These are phyloP conservation scores for Ormyrus nitidulus DNA, from an alignment of 2,888 invertebrate genomes.

Conservation along the genomic window DNA sequence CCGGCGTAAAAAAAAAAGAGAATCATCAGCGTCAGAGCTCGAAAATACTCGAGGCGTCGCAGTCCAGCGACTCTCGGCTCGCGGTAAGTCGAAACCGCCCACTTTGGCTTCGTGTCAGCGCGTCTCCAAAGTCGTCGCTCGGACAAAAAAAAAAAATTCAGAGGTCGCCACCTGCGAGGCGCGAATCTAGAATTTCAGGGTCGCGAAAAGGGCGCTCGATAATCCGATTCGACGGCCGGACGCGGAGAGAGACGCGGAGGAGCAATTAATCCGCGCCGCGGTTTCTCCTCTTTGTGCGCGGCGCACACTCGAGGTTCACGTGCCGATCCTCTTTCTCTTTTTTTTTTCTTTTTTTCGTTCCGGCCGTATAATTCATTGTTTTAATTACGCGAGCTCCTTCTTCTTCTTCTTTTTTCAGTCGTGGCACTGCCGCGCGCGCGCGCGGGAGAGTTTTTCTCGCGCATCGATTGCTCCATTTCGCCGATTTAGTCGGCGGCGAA, in stretches of 20 bases:
- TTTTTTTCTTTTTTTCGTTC: background rate
- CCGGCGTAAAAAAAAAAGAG: too few relatives aligned
- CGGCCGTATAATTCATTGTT: conserved; percentile 10
- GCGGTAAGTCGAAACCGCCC: background rate
- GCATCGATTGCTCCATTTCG: conserved; percentile 50
- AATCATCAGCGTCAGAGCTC: too few relatives aligned
- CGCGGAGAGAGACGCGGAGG: background rate
- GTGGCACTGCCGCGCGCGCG: too few relatives aligned
- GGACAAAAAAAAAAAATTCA: conserved; percentile 1
- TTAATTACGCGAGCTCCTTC: conserved; percentile 15
- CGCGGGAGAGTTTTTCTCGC: conserved; percentile 9
- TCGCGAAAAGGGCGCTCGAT: too few relatives aligned
- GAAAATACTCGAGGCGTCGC: too few relatives aligned
- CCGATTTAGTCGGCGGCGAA: conserved; percentile 30
- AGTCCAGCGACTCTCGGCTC: too few relatives aligned
- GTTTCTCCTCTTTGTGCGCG: conserved; percentile 17
- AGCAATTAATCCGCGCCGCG: conserved; percentile 37
- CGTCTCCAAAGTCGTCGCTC: background rate
- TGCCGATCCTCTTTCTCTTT: conserved; percentile 5
- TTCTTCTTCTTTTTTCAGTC: background rate
- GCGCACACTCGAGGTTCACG: too few relatives aligned
- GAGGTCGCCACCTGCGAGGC: background rate
- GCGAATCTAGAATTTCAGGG: too few relatives aligned
- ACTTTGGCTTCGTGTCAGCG: conserved; percentile 16
- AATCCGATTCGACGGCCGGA: background rate